Evolutionary conservation across 2,113 vertebrate genomes (phyloP).

Genomic region (Odontophorus gujanensis): DNA sequence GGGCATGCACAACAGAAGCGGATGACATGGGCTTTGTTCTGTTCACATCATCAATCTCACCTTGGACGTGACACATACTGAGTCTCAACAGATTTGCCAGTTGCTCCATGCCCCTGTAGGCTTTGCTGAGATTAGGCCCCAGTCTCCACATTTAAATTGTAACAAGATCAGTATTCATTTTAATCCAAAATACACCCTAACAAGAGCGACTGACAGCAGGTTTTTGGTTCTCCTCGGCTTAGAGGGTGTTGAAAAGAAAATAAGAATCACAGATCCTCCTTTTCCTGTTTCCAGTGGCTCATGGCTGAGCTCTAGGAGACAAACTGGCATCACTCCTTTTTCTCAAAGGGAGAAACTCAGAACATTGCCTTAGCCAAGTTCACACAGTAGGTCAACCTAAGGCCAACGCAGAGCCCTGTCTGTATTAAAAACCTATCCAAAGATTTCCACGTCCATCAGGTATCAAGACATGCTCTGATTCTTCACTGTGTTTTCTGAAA

Average conservation of each 20-base stretch:
- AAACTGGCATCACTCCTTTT: background rate
- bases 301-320: background rate
- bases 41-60: constrained; percentile 50
- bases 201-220: background rate
- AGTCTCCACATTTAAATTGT: background rate
- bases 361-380: background rate
- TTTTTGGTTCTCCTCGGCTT: background rate
- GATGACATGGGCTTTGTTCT: constrained; percentile 41
- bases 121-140: constrained; percentile 38
- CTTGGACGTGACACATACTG: background rate
- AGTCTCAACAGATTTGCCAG: background rate
- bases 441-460: constrained; percentile 6
- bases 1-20: constrained; percentile 39
- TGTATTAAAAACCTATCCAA: background rate
- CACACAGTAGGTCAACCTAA: background rate
- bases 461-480: background rate
- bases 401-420: background rate
- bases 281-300: background rate
- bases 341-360: background rate
- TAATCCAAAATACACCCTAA: background rate
- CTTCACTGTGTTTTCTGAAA: background rate
- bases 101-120: background rate
- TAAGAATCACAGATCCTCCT: background rate
- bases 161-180: constrained; percentile 28
- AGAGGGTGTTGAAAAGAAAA: background rate